Percentiles rank a stretch among this genome's conserved stretches.
phyloP scores from a whole-genome alignment of 2,888 invertebrate species.

The Agrotis segetum region DNA sequence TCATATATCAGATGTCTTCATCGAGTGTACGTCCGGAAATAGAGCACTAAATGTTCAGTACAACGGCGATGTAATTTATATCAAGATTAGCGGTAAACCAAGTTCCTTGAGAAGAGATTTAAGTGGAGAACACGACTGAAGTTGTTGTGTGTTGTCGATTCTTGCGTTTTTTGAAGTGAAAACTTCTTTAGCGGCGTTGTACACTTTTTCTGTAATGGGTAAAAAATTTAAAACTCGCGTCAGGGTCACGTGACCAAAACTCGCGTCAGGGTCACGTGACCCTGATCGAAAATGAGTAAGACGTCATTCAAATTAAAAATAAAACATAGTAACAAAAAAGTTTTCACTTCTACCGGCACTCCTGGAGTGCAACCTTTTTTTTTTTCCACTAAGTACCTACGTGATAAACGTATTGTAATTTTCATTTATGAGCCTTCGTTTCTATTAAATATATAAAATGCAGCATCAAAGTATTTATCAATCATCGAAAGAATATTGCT shows the following conservation, averaged over 20 bases:
- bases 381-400: slow-evolving; percentile 7
- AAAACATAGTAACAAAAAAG: too few species aligned
- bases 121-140: slow-evolving; percentile 38
- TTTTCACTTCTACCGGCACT: too few species aligned
- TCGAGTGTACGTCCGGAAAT: slow-evolving; percentile 51
- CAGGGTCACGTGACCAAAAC: too few species aligned
- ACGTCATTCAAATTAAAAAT: too few species aligned
- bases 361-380: too few species aligned
- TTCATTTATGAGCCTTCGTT: neutral
- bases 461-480: neutral
- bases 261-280: too few species aligned
- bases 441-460: neutral
- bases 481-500: neutral
- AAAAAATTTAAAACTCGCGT: too few species aligned
- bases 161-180: too few species aligned
- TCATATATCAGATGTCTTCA: slow-evolving; percentile 41
- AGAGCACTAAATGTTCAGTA: slow-evolving; percentile 52
- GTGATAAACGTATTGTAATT: slow-evolving; percentile 14
- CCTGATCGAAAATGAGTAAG: too few species aligned
- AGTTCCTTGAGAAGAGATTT: slow-evolving; percentile 47
- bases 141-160: slow-evolving; percentile 19
- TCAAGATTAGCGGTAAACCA: slow-evolving; percentile 54
- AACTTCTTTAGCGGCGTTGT: too few species aligned
- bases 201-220: too few species aligned
- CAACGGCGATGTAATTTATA: slow-evolving; percentile 57